Conservation (phyloP, 1,140 invertebrate genomes). For the Trinorchestia longiramus region DNA sequence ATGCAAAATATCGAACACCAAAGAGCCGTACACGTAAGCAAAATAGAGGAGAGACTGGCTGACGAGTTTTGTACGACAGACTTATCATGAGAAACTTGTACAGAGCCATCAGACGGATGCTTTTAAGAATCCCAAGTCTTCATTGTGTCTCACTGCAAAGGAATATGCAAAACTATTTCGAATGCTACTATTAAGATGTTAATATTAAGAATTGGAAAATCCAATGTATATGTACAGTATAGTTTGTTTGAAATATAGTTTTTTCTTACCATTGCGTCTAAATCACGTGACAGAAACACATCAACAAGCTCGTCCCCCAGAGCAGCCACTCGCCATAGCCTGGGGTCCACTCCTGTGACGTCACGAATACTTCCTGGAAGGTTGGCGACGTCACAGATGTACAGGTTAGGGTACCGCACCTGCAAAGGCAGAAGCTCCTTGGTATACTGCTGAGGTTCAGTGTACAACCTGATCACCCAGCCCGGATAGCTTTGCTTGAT, state of each 20-base stretch:
- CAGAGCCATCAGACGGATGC: background rate
- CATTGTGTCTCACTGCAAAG: background rate
- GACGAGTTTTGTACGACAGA: no score
- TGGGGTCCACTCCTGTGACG: background rate
- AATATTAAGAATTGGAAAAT: background rate
- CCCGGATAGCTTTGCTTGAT: background rate
- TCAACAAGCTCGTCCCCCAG: slow-evolving; percentile 33
- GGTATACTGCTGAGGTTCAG: background rate
- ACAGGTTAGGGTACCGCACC: background rate
- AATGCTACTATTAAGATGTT: no score
- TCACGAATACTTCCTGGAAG: background rate
- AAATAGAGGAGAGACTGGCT: no score
- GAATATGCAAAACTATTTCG: no score
- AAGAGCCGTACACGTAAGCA: no score
- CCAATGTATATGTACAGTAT: background rate
- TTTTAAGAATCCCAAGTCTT: background rate
- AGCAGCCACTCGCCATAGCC: background rate
- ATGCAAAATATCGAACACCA: no score
- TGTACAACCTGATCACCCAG: slow-evolving; percentile 4
- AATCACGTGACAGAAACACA: slow-evolving; percentile 37
- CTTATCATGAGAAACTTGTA: no score
- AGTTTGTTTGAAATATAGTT: background rate
- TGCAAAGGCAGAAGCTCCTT: background rate
- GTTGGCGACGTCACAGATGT: background rate
- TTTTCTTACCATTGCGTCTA: background rate